Percentiles rank a stretch among this genome's conserved stretches.
Conservation (phyloP, 2,113 vertebrate species). For the Heteronetta atricapilla region DNA sequence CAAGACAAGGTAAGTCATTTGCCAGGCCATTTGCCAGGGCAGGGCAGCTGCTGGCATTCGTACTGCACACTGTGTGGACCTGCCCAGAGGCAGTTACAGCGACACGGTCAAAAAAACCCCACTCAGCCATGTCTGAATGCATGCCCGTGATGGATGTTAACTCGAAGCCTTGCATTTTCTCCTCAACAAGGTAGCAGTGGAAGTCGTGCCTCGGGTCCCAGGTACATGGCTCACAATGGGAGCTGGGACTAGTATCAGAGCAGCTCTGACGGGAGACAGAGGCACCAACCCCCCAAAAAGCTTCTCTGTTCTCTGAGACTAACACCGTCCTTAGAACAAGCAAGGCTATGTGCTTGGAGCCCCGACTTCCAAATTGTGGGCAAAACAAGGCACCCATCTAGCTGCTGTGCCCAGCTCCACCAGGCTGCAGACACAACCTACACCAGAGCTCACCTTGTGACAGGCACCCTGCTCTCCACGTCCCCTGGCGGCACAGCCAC, state of each 20-base stretch:
- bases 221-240: not conserved
- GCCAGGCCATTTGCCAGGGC: not conserved
- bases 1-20: not conserved
- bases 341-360: not conserved
- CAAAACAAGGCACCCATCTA: not conserved
- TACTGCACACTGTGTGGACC: not conserved
- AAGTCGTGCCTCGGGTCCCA: not conserved
- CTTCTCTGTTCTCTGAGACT: not conserved
- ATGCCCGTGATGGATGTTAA: not conserved
- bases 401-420: not conserved
- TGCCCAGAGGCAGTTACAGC: not conserved
- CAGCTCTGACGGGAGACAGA: not conserved
- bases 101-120: not conserved
- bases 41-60: not conserved
- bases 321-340: not conserved
- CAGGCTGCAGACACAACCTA: not conserved
- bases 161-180: not conserved
- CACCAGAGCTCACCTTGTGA: not conserved
- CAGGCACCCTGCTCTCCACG: not conserved
- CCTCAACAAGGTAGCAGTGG: not conserved
- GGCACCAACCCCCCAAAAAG: not conserved
- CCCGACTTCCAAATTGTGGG: not conserved
- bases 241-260: not conserved
- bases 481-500: not conserved
- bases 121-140: not conserved